Percentiles rank a stretch among this genome's conserved stretches.
These are phyloP conservation scores for Melipona bicolor DNA, from an alignment of 2,888 invertebrate species.

Conservation along the genomic window DNA sequence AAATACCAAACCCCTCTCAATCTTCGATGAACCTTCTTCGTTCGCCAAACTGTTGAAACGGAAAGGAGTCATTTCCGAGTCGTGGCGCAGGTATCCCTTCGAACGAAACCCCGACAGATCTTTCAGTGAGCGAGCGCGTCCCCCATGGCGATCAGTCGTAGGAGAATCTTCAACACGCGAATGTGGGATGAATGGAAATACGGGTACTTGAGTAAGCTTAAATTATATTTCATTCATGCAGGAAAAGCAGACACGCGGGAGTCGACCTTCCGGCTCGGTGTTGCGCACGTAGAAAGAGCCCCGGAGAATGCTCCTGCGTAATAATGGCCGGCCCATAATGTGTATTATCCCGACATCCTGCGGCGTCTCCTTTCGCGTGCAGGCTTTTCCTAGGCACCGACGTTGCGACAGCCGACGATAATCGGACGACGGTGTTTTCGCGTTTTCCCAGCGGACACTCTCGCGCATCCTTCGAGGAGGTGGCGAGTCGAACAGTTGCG, in stretches of 20 bases:
- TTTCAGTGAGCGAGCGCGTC: slow-evolving; percentile 1
- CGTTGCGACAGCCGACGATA: slow-evolving; percentile 59
- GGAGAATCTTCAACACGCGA: slow-evolving; percentile 61
- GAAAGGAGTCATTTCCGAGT: neutral
- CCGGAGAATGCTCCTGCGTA: slow-evolving; percentile 58
- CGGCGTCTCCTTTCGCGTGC: slow-evolving; percentile 68
- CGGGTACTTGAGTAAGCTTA: slow-evolving; percentile 76
- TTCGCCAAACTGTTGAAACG: neutral
- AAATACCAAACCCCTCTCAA: rapidly evolving
- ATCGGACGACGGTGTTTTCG: slow-evolving; percentile 41
- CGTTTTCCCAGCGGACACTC: slow-evolving; percentile 36
- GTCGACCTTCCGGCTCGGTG: slow-evolving; percentile 68
- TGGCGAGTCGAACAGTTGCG: slow-evolving; percentile 7
- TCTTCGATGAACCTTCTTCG: neutral
- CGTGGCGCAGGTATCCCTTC: neutral
- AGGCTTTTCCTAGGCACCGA: slow-evolving; percentile 58
- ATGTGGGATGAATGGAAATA: slow-evolving; percentile 79
- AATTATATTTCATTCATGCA: slow-evolving; percentile 82
- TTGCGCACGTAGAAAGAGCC: slow-evolving; percentile 60
- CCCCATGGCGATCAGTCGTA: slow-evolving; percentile 36
- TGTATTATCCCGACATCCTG: slow-evolving; percentile 80
- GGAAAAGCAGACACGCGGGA: slow-evolving; percentile 78
- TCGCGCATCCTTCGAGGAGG: neutral
- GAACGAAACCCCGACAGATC: neutral
- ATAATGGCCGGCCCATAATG: slow-evolving; percentile 73